Conservation (phyloP, 2,113 vertebrate species). For the Pteruthius melanotis region DNA sequence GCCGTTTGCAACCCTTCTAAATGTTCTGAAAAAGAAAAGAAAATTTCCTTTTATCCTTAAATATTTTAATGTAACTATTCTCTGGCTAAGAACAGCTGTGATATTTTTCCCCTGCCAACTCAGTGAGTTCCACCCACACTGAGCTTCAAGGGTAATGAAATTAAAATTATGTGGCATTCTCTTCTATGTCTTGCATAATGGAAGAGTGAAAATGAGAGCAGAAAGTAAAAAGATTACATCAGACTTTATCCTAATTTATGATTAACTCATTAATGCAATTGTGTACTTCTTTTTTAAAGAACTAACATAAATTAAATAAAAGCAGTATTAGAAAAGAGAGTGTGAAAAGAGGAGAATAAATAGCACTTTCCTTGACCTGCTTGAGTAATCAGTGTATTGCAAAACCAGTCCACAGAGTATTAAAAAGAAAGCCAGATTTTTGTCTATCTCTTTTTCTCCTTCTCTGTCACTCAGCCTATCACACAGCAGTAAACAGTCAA, state of each 20-base stretch:
- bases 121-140: neutral
- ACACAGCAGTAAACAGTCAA: neutral
- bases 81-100: neutral
- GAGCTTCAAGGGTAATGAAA: neutral
- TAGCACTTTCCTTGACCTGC: neutral
- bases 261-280: neutral
- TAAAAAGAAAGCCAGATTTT: neutral
- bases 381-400: neutral
- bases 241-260: neutral
- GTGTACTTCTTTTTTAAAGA: neutral
- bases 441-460: accelerated
- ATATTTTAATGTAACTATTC: neutral
- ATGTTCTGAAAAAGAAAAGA: neutral
- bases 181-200: neutral
- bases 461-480: accelerated
- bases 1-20: neutral
- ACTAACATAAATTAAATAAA: neutral
- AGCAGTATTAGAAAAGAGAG: accelerated
- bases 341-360: neutral
- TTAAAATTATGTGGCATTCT: neutral
- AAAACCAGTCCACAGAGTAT: neutral
- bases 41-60: neutral
- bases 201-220: neutral
- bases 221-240: neutral
- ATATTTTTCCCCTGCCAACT: neutral